phyloP scores from a whole-genome alignment of 2,113 vertebrate species.

The Alexandromys fortis region DNA sequence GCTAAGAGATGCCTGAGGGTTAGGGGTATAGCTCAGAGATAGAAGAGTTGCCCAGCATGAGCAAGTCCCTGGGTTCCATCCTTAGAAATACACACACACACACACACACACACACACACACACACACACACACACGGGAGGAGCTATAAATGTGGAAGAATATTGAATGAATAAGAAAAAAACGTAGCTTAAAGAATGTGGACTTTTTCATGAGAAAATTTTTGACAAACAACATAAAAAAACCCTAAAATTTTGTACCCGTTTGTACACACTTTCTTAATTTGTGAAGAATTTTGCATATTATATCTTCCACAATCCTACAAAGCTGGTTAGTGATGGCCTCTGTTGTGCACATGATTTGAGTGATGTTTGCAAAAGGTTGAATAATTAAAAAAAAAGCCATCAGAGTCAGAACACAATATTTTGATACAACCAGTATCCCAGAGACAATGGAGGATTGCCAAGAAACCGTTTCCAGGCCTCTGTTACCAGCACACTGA shows the following conservation, averaged over 20 bases:
- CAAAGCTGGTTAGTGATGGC: neutral
- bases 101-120: neutral
- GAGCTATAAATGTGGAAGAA: neutral
- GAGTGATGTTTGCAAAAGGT: neutral
- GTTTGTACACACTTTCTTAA: neutral
- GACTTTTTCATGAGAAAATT: neutral
- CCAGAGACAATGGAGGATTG: neutral
- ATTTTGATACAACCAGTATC: neutral
- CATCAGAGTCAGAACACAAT: slow-evolving; percentile 3
- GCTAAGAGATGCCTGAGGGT: neutral
- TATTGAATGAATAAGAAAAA: slow-evolving; percentile 1
- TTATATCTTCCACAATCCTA: slow-evolving; percentile 13
- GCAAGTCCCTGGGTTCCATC: neutral
- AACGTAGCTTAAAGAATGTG: neutral
- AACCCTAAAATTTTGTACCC: neutral
- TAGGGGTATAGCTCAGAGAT: neutral
- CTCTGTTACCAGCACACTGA: neutral
- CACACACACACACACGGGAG: neutral
- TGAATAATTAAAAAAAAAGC: neutral
- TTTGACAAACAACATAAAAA: neutral
- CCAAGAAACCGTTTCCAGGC: neutral
- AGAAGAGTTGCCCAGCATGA: neutral
- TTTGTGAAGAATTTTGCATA: neutral
- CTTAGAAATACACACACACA: neutral
- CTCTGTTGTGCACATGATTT: neutral